Percentiles rank a stretch among this genome's conserved stretches.
Conservation (phyloP, 2,888 invertebrate genomes). For the Heliconius aoede region DNA sequence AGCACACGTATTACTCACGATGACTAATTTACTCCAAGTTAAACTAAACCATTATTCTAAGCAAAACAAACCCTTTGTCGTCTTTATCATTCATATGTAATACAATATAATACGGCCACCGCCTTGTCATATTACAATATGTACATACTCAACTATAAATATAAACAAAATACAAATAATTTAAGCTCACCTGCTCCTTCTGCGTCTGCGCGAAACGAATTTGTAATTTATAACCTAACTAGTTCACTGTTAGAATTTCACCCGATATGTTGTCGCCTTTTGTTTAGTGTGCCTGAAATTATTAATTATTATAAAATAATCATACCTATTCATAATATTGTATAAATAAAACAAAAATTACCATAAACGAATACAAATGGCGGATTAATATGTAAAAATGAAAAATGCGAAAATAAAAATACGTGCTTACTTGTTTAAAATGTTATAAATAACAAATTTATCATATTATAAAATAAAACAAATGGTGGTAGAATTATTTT, state of each 20-base stretch:
- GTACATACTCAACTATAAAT: constrained; percentile 1
- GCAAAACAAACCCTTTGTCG: background rate
- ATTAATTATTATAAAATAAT: constrained; percentile 5
- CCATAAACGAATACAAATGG: background rate
- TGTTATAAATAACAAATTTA: background rate
- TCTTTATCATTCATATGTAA: background rate
- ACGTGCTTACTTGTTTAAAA: background rate
- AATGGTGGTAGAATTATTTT: background rate
- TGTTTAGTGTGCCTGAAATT: constrained; percentile 22
- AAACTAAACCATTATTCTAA: background rate
- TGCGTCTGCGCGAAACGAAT: constrained; percentile 74
- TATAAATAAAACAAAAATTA: background rate
- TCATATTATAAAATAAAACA: background rate
- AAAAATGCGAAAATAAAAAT: background rate
- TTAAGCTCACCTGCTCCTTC: constrained; percentile 26
- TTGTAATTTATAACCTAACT: constrained; percentile 71
- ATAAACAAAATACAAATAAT: constrained; percentile 13
- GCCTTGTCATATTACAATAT: background rate
- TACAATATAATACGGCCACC: background rate
- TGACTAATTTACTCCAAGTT: background rate
- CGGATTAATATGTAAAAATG: background rate
- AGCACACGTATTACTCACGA: background rate
- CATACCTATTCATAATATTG: background rate
- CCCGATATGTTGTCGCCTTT: constrained; percentile 54
- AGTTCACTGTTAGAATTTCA: constrained; percentile 57